Conservation (phyloP, 2,797 vertebrate genomes). For the Pseudopleuronectes americanus region DNA sequence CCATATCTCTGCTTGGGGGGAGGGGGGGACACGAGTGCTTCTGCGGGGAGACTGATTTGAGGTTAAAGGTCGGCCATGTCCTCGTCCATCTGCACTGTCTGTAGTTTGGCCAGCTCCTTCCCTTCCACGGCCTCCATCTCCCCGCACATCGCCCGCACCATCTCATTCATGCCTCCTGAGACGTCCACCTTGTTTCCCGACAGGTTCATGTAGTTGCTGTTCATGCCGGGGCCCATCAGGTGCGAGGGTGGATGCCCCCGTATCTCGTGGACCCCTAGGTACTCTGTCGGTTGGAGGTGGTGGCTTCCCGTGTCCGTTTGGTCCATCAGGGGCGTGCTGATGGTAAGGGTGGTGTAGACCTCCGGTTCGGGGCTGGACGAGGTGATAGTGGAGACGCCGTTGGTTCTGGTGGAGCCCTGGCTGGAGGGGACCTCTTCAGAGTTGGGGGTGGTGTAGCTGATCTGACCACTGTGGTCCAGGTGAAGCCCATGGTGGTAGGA, state of each 20-base stretch:
- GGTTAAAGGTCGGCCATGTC: constrained; percentile 96
- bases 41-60: constrained; percentile 44
- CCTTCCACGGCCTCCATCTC: constrained; percentile 91
- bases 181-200: constrained; percentile 85
- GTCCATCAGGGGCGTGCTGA: constrained; percentile 88
- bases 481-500: constrained; percentile 89
- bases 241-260: constrained; percentile 80
- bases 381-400: constrained; percentile 75
- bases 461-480: constrained; percentile 88
- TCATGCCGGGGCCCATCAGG: constrained; percentile 85
- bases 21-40: constrained; percentile 65
- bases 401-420: constrained; percentile 77
- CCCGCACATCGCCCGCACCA: constrained; percentile 91
- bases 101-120: constrained; percentile 95
- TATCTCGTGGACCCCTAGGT: constrained; percentile 83
- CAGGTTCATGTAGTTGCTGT: constrained; percentile 87
- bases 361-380: constrained; percentile 89
- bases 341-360: constrained; percentile 92
- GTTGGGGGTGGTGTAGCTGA: constrained; percentile 89
- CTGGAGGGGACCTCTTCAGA: constrained; percentile 79
- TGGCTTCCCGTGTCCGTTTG: constrained; percentile 86
- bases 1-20: constrained; percentile 61
- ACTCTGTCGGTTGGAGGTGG: constrained; percentile 87
- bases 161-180: constrained; percentile 83
- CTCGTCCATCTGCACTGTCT: constrained; percentile 97